Base-by-base conservation (phyloP, 2,113 vertebrate species). In the Montifringilla adamsi region DNA sequence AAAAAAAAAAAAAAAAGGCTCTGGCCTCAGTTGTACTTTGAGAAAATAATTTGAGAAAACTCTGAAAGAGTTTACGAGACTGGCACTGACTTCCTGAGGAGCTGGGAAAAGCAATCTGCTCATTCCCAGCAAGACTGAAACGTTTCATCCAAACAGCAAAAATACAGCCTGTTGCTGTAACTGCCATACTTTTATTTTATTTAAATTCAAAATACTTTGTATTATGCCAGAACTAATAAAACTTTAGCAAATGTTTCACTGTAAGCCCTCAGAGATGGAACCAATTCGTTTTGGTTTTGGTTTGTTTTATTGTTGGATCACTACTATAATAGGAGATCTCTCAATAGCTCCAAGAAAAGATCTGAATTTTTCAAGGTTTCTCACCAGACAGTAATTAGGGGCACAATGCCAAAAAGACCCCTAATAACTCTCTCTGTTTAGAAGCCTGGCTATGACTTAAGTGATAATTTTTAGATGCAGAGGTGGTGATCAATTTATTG, bases 51-150 rank as follows among this genome's bases (percentile, higher is more conserved):
- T 87, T 43, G 14, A 91, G 73, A 86, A 77, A 79, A 59, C 37
- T 86, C 74, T 84, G 44, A 90, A 85, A 91, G 78, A 41, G n/a
- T 94, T 96, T 84, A 89, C 19, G 66, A 86, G 87, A 59, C 92
- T 96, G 93, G 89, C 92, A 94, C 64, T 27, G 75, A n/a, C 59
- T 92, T 82, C 75, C 58, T 77, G 75, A 94, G 78, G 49, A 89
- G 68, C 82, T 93, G 74, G 89, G 89, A 91, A 93, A 97, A 87
- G 52, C 0, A 9, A 80, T 94, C 81, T 84, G 68, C 86, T 89
- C 93, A 77, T 91, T 96, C 87, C 90, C 84, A 95, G 78, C 90
- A 96, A 96, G 78, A 83, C 75, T 80, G 77, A 83, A 87, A 46
- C 3, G 0, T 75, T 93, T 95, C 52, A 91, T 84, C 87, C 82